Base-by-base conservation (phyloP, 2,888 invertebrate species). In the Pseudococcus jackbeardsleyi region DNA sequence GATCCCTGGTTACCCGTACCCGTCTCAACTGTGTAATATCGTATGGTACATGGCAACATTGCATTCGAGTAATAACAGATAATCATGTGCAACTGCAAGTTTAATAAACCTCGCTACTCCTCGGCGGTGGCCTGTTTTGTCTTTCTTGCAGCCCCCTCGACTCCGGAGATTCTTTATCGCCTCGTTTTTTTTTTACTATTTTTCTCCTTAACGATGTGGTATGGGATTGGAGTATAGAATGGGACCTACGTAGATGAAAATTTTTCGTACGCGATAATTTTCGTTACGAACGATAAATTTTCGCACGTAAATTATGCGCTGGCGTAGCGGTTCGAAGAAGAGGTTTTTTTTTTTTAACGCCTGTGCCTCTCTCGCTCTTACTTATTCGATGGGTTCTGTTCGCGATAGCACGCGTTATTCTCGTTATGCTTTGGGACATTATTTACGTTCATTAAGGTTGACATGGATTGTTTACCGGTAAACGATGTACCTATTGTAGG, bases 81-180 rank as follows among this genome's bases (percentile, higher is more conserved):
- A 72, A 72, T 72, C 72, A 72, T 72, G 72, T 72, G 39, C 72
- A 72, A 72, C 72, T 72, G 72, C 72, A 72, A 72, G 72, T 72
- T 72, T 72, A 72, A 33, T 72, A 72, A 72, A 72, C 72, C 72
- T 72, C 72, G 59, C n/a, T n/a, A 3, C 15, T 59, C 17, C 11
- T 64, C 22, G 22, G 64, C 72, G 39, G 33, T 72, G 33, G 72
- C 72, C 72, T 72, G 33, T 26, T 22, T 33, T 72, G 33, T 72
- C 72, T 72, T 72, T 72, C 72, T 72, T 72, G n/a, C n/a, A 12
- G 48, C 59, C n/a, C 42, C 42, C 42, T 42, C 59, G 17, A 15
- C n/a, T 59, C 22, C 9, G 9, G 2, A 17, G 33, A 42, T 9
- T 8, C 42, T 72, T 72, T 72, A 72, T 72, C 72, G 8, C 72